Evolutionary conservation across 2,113 vertebrate species (phyloP).

Genomic region (Labeo rohita): DNA sequence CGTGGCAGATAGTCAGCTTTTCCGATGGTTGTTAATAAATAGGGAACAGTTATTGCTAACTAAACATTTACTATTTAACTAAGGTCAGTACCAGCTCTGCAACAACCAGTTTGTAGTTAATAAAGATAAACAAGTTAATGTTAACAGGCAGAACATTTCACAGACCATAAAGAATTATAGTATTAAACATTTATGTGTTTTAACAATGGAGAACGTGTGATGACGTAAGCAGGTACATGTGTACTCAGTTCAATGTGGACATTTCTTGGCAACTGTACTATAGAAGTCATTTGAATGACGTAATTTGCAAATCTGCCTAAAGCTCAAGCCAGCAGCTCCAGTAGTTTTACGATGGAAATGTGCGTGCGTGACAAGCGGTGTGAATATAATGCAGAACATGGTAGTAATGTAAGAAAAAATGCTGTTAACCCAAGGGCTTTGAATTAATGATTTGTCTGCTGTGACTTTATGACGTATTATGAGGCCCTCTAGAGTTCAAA

Average conservation of each 20-base stretch:
- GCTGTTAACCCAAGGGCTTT: neutral
- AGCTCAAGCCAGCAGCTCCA: constrained; percentile 3
- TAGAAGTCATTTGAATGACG: neutral
- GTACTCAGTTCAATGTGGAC: neutral
- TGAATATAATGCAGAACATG: neutral
- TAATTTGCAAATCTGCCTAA: neutral
- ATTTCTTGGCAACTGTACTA: neutral
- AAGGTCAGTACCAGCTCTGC: neutral
- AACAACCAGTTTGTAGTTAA: neutral
- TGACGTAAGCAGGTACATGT: neutral
- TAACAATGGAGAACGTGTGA: neutral
- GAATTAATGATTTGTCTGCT: constrained; percentile 11
- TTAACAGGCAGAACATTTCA: neutral
- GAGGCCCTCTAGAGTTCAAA: neutral
- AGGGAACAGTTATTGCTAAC: neutral
- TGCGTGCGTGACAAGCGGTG: neutral
- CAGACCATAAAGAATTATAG: constrained; percentile 6
- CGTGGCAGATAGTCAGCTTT: neutral
- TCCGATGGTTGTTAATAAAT: neutral
- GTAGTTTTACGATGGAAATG: neutral
- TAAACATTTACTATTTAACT: neutral
- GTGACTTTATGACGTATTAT: neutral
- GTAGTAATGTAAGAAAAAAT: neutral
- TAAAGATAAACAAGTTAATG: neutral
- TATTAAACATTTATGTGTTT: neutral